Percentiles rank a stretch among this genome's conserved stretches.
Conservation (phyloP, 2,797 vertebrate species). For the Lemur catta region DNA sequence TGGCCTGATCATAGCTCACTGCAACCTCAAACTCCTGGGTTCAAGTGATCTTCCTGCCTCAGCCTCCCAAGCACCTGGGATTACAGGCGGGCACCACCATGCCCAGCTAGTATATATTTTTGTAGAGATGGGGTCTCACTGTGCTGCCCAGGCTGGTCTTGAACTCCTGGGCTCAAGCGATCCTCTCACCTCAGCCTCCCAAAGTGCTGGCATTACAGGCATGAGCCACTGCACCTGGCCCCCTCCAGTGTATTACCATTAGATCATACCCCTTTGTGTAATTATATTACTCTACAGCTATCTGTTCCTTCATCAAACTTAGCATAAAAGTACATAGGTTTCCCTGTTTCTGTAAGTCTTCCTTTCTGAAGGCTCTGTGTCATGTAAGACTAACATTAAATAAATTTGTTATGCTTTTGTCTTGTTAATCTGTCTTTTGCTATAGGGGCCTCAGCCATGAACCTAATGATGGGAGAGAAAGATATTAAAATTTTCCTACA, state of each 20-base stretch:
- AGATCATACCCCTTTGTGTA: not conserved
- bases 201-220: not conserved
- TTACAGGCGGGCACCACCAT: not conserved
- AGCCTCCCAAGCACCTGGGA: not conserved
- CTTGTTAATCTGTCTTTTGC: not conserved
- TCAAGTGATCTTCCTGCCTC: not conserved
- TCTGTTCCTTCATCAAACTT: not conserved
- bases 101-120: not conserved
- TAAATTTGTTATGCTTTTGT: not conserved
- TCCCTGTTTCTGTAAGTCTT: not conserved
- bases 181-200: not conserved
- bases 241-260: not conserved
- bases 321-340: not conserved
- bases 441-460: not conserved
- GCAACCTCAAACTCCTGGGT: not conserved
- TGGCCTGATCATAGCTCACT: not conserved
- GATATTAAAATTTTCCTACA: not conserved
- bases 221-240: not conserved
- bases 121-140: not conserved
- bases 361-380: not conserved
- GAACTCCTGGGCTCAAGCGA: not conserved
- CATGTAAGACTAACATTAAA: not conserved
- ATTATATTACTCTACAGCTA: not conserved
- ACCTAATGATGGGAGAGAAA: not conserved
- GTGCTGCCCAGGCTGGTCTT: not conserved